Percentiles rank a stretch among this genome's conserved stretches.
Conservation (phyloP, 2,888 invertebrate species). For the Neoscelio sp. region DNA sequence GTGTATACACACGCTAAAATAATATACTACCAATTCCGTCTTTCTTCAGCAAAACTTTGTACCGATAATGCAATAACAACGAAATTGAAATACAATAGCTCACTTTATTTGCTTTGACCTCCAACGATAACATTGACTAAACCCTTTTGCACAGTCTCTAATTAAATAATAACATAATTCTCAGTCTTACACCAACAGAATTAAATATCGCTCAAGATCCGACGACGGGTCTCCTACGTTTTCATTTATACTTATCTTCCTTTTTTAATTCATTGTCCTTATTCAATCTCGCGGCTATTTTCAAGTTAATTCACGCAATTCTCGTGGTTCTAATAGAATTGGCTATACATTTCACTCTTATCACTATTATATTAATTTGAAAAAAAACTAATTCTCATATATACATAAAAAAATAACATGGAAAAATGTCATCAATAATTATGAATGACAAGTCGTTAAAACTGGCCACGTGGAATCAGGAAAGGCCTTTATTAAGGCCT, state of each 20-base stretch:
- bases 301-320: constrained; percentile 70
- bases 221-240: constrained; percentile 73
- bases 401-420: too few species aligned
- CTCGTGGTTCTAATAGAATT: constrained; percentile 78
- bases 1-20: too few species aligned
- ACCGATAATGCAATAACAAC: constrained; percentile 39
- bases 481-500: too few species aligned
- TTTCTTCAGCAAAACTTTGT: constrained; percentile 16
- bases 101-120: constrained; percentile 69
- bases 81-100: constrained; percentile 47
- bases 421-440: too few species aligned
- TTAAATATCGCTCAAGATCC: constrained; percentile 82
- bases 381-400: not conserved
- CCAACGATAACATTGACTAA: constrained; percentile 68
- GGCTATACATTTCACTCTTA: constrained; percentile 71
- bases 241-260: constrained; percentile 75
- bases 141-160: constrained; percentile 73
- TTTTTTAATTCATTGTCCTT: constrained; percentile 50
- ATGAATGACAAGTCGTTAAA: too few species aligned
- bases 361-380: constrained; percentile 9
- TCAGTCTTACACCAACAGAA: constrained; percentile 79
- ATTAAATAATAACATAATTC: constrained; percentile 82
- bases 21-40: constrained; percentile 4
- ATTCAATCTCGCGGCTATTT: constrained; percentile 64
- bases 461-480: too few species aligned